phyloP scores from a whole-genome alignment of 1,140 invertebrate genomes.

The Augochlora pura region DNA sequence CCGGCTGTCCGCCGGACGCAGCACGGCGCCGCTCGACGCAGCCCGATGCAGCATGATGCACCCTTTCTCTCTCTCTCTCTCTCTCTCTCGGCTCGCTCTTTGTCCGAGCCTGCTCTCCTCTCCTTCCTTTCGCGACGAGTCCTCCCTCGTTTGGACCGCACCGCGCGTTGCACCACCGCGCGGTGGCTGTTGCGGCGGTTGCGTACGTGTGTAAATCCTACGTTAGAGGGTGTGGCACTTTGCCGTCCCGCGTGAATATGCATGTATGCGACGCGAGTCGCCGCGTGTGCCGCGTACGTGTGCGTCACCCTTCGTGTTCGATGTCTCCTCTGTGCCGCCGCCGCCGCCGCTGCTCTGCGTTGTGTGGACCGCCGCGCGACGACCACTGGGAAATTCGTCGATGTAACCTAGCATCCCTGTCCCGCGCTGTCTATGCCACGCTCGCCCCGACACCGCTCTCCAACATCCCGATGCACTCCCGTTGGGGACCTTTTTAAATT shows the following conservation, averaged over 20 bases:
- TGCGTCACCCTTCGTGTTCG: not conserved
- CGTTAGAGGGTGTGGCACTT: constrained; percentile 62
- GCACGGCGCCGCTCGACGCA: no score
- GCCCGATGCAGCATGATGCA: no score
- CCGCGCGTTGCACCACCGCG: constrained; percentile 57
- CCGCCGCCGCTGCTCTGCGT: not conserved
- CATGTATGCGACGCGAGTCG: constrained; percentile 29
- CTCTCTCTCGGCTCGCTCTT: not conserved
- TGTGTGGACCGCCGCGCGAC: constrained; percentile 7
- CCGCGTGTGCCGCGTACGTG: constrained; percentile 15
- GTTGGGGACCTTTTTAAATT: constrained; percentile 36
- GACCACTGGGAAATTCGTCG: constrained; percentile 39
- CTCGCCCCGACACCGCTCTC: constrained; percentile 5
- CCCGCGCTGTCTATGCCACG: not conserved
- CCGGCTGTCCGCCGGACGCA: not conserved
- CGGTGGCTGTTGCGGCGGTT: constrained; percentile 52
- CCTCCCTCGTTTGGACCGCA: constrained; percentile 43
- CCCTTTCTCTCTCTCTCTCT: not conserved
- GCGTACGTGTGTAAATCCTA: constrained; percentile 65
- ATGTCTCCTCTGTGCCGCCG: not conserved
- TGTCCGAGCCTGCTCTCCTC: not conserved
- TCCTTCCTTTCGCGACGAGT: not conserved
- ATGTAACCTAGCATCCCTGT: constrained; percentile 22
- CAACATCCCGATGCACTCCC: constrained; percentile 5
- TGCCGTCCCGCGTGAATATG: constrained; percentile 60